phyloP scores from a whole-genome alignment of 2,888 invertebrate genomes.

The Endomychus coccineus region DNA sequence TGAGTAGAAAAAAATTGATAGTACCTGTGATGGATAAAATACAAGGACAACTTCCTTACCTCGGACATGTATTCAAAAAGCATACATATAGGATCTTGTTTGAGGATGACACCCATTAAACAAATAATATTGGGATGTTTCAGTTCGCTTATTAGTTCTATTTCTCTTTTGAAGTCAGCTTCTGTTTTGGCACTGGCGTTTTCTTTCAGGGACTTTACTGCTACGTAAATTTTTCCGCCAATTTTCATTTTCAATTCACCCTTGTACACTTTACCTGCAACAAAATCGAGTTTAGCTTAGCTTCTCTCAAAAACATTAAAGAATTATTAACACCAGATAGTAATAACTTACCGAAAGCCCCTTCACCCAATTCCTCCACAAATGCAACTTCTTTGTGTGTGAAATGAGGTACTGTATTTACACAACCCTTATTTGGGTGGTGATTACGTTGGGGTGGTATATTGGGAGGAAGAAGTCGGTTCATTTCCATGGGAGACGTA shows the following conservation, averaged over 20 bases:
- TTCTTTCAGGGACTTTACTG: constrained; percentile 90
- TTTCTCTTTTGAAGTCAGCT: constrained; percentile 88
- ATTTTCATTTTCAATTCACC: constrained; percentile 72
- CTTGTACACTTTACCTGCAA: constrained; percentile 81
- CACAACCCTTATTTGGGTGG: constrained; percentile 35
- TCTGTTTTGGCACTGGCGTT: constrained; percentile 87
- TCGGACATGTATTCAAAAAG: constrained; percentile 95
- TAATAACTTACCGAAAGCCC: constrained; percentile 72
- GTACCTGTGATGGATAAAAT: constrained; percentile 5
- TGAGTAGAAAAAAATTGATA: too few species aligned
- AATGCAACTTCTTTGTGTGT: constrained; percentile 78
- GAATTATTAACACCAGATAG: neutral
- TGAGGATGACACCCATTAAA: constrained; percentile 83
- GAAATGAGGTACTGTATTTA: constrained; percentile 70
- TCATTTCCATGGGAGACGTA: constrained; percentile 78
- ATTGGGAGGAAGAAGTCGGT: constrained; percentile 60
- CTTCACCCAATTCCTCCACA: constrained; percentile 88
- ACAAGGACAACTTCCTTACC: constrained; percentile 30
- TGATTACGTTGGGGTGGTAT: constrained; percentile 43
- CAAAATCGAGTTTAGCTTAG: constrained; percentile 7
- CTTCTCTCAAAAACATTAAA: too few species aligned
- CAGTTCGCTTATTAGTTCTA: constrained; percentile 88
- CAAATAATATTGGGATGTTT: constrained; percentile 95
- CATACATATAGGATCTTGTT: constrained; percentile 89
- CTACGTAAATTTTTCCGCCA: constrained; percentile 71